phyloP scores from a whole-genome alignment of 2,113 vertebrate genomes.

The Lethenteron camtschaticum region DNA sequence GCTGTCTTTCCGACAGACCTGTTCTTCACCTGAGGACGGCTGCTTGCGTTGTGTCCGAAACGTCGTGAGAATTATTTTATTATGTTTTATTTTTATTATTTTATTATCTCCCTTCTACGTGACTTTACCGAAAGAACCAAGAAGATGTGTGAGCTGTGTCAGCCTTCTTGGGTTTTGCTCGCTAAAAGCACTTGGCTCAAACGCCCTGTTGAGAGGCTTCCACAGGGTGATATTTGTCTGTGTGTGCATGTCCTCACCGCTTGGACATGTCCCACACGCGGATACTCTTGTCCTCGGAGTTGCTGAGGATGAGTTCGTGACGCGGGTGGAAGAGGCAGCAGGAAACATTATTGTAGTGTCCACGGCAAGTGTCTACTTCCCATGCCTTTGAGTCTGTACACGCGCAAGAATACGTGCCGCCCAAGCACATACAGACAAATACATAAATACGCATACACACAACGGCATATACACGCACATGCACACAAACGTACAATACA shows the following conservation, averaged over 20 bases:
- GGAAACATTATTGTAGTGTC: conserved; percentile 95
- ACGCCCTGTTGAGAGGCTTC: too few relatives aligned
- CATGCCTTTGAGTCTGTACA: conserved; percentile 67
- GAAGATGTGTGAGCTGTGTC: too few relatives aligned
- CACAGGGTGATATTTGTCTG: too few relatives aligned
- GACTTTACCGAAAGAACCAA: too few relatives aligned
- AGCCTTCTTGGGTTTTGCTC: too few relatives aligned
- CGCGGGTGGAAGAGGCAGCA: conserved; percentile 89
- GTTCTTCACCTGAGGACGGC: too few relatives aligned
- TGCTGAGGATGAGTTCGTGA: conserved; percentile 87
- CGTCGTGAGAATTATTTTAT: too few relatives aligned
- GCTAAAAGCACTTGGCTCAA: too few relatives aligned
- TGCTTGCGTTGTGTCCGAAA: too few relatives aligned
- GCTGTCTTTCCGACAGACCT: too few relatives aligned
- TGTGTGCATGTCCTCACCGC: conserved; percentile 17
- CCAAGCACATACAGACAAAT: neutral
- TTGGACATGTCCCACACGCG: conserved; percentile 97
- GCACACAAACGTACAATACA: neutral
- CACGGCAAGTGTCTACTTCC: conserved; percentile 87
- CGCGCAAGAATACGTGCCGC: neutral
- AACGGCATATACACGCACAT: neutral
- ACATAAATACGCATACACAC: neutral
- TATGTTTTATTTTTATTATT: too few relatives aligned
- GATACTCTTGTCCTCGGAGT: conserved; percentile 95
- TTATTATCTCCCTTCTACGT: too few relatives aligned